Conservation (phyloP, 2,797 vertebrate genomes). For the Chelidonichthys spinosus region DNA sequence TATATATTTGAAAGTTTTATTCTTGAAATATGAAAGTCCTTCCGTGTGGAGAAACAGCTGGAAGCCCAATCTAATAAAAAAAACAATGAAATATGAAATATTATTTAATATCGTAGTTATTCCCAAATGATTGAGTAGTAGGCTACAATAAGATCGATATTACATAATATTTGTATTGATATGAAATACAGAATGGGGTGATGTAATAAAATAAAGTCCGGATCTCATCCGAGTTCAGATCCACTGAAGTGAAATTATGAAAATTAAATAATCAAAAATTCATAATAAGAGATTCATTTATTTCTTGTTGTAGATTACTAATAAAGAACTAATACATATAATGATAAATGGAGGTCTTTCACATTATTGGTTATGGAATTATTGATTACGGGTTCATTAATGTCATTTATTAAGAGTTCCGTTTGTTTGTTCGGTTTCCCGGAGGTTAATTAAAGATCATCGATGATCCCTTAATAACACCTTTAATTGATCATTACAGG, state of each 20-base stretch:
- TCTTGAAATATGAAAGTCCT: too few relatives aligned
- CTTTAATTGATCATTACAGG: neutral
- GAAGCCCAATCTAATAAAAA: neutral
- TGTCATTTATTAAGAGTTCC: neutral
- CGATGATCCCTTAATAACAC: neutral
- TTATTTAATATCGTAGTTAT: neutral
- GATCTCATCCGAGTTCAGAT: too few relatives aligned
- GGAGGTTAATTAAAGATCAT: neutral
- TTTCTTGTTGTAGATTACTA: neutral
- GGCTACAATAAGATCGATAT: neutral
- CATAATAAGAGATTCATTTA: neutral
- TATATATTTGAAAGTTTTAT: too few relatives aligned
- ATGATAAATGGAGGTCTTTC: too few relatives aligned
- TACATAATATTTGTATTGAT: neutral
- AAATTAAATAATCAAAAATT: neutral
- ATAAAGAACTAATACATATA: too few relatives aligned
- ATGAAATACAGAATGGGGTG: neutral
- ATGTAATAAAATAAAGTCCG: neutral
- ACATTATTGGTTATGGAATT: neutral
- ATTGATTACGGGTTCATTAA: neutral
- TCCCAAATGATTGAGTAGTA: too few relatives aligned
- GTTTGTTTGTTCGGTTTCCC: neutral
- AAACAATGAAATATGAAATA: neutral
- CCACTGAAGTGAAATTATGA: neutral
- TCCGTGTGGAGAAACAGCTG: neutral